These are phyloP conservation scores for Neodiprion pinetum DNA, from an alignment of 1,140 invertebrate genomes.

Conservation along the genomic window DNA sequence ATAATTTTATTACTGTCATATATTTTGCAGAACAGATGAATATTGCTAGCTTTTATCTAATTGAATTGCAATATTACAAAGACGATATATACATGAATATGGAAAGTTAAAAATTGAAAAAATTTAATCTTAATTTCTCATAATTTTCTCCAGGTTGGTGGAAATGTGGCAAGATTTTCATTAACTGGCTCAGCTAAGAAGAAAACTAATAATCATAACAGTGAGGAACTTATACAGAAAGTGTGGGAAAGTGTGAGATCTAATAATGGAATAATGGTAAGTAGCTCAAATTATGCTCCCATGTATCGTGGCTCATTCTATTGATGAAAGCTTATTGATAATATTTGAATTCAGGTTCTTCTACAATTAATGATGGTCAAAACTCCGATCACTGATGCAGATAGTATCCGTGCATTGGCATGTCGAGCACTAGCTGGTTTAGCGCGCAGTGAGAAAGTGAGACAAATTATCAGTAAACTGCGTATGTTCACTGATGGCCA, in stretches of 20 bases:
- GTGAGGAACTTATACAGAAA: constrained; percentile 87
- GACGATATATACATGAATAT: background rate
- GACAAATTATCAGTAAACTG: constrained; percentile 95
- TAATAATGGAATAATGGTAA: constrained; percentile 96
- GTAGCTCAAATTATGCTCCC: constrained; percentile 25
- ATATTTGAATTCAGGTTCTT: constrained; percentile 62
- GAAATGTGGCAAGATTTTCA: constrained; percentile 71
- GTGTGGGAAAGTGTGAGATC: constrained; percentile 92
- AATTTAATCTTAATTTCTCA: background rate
- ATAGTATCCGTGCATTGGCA: constrained; percentile 89
- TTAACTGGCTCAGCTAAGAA: constrained; percentile 73
- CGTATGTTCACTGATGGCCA: constrained; percentile 94
- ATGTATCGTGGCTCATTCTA: background rate
- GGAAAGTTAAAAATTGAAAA: background rate
- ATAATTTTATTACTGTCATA: background rate
- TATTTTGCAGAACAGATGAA: too few species aligned
- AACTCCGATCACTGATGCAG: constrained; percentile 95
- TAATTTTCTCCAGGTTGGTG: constrained; percentile 61
- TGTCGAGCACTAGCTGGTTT: constrained; percentile 92
- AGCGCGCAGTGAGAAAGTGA: constrained; percentile 87
- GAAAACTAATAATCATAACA: constrained; percentile 74
- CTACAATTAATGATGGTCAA: constrained; percentile 88
- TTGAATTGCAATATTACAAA: too few species aligned
- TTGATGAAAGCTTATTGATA: background rate
- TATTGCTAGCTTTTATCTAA: too few species aligned